Evolutionary conservation across 2,888 invertebrate species (phyloP), one percentile per base, ranked within the genome.

Genomic region (Lasioglossum pauxillum): DNA sequence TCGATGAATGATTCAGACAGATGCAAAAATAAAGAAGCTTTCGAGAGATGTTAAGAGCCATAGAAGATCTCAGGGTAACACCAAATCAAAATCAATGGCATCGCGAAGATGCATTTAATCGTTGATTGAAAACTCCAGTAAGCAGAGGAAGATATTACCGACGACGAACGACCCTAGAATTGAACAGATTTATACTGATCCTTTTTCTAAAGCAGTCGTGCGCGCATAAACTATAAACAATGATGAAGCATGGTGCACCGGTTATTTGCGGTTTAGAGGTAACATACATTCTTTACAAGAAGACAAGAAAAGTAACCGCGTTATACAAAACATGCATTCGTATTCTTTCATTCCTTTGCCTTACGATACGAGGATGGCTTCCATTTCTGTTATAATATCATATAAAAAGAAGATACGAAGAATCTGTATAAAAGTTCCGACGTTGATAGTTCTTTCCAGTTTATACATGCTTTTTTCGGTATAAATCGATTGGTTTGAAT

Each of bases 41-140:
- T 69, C 92, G 89, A 41, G 91, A 91, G 76, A 93, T 91, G 49
- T 79, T 91, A 91, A 83, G 90, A 91, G 69, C 90, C 88, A 90
- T 35, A 82, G 86, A 82, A 90, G 92, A 80, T 93, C 93, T 74
- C 91, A 90, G 71, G 93, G 91, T 86, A 92, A 92, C 88, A 89
- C 89, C 49, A 91, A 92, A 64, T 91, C 92, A 23, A 92, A 90
- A 81, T 91, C 90, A 53, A 92, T 89, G 75, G 91, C 87, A 73
- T 83, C 83, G 67, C 80, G 78, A 78, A 77, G 80, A 72, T 86
- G 84, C 76, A 71, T 88, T 49, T 86, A 76, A 81, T 86, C 88
- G 41, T 86, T 88, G 38, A 90, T 87, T 74, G 88, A 38, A 44
- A 44, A 60, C 23, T 86, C 82, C 4, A 44, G 35, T 57, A 31